These are phyloP conservation scores for Stomatorhinus ivindoensis DNA, from an alignment of 2,113 vertebrate species.

Conservation along the genomic window DNA sequence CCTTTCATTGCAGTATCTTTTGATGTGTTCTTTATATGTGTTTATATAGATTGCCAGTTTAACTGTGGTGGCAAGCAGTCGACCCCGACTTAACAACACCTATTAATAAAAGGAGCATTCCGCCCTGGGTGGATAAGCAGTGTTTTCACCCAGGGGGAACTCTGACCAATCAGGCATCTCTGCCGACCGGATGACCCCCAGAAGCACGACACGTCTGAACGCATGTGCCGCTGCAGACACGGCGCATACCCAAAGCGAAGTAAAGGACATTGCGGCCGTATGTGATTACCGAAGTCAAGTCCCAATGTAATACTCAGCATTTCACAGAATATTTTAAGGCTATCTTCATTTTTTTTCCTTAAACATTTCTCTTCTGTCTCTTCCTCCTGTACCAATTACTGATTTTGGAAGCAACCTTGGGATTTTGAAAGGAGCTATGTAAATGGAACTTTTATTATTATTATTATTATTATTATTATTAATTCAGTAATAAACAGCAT, in stretches of 20 bases:
- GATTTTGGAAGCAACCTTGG: too few species aligned
- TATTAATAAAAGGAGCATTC: neutral
- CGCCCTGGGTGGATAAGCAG: neutral
- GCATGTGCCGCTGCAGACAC: neutral
- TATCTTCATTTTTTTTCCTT: neutral
- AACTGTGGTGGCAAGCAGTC: neutral
- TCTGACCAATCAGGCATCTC: neutral
- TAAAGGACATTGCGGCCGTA: neutral
- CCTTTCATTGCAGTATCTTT: neutral
- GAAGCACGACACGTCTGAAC: neutral
- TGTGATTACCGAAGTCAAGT: neutral
- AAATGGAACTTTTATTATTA: too few species aligned
- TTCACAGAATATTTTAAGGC: neutral
- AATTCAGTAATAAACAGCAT: neutral
- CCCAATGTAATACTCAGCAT: neutral
- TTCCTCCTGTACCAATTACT: too few species aligned
- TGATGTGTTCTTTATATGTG: neutral
- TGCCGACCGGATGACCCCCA: neutral
- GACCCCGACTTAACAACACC: neutral
- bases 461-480: neutral
- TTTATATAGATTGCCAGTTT: neutral
- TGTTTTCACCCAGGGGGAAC: neutral
- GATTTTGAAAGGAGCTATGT: too few species aligned
- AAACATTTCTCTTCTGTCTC: too few species aligned
- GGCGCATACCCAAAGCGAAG: neutral